Base-by-base conservation (phyloP, 2,113 vertebrate species). In the Nothobranchius furzeri region DNA sequence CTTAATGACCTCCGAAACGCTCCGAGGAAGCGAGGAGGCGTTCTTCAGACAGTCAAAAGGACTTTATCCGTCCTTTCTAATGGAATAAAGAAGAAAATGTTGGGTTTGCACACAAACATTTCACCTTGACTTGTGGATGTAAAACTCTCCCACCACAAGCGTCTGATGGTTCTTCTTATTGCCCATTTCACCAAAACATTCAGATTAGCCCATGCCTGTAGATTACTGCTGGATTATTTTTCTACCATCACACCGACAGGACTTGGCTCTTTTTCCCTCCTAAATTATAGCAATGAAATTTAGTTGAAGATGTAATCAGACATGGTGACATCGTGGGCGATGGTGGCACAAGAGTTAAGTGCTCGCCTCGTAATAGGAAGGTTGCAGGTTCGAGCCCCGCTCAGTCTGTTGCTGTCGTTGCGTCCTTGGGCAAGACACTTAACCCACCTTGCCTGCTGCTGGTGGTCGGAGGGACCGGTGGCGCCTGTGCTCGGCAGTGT, bases 61-160 rank as follows among this genome's bases (percentile, higher is more conserved):
- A 8, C 68, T 42, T 77, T 77, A 49, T 60, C 35, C 45, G 52
- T 72, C n/a, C 53, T 47, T 56, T 70, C 45, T 76, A 60, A 40
- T 53, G 69, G n/a, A 59, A 12, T 56, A 53, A 46, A 17, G 50
- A 60, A 66, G 25, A 35, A 65, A 74, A 56, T 56, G 10, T 43
- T n/a, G 17, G 2, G 64, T 73, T 15, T 71, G 52, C 61, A 68
- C 35, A 60, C 30, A 74, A 62, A 8, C 71, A 79, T 82, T 74
- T 14, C 9, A 9, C 60, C 36, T 78, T 76, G 71, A 60, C 52
- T 42, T 62, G 5, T 9, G 10, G 4, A 68, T 45, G 24, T 46
- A 47, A 63, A 50, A 55, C 25, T 67, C 20, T 13, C 11, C 40
- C 47, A 46, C 68, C 58, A 57, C 55, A 68, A 53, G 37, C 35